A percentile compares a stretch with the other conserved stretches of the same genome.
Conservation (phyloP, 92 coral and sea anemone genomes). For the Pocillopora grandis region DNA sequence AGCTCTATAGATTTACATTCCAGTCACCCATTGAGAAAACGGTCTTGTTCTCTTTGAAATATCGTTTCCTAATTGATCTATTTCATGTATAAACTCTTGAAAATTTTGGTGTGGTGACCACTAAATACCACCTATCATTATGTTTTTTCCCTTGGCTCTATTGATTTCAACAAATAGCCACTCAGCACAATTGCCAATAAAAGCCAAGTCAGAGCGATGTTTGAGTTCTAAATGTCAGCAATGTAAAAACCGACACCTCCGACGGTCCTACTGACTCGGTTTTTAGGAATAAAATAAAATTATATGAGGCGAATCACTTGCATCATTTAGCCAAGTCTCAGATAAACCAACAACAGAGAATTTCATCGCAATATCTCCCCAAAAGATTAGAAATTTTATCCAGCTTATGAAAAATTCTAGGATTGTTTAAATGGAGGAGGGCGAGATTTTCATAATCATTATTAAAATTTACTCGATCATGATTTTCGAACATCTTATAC, state of each 20-base stretch:
- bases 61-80: conserved; percentile 15
- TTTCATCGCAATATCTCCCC: conserved; percentile 13
- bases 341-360: conserved; percentile 46
- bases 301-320: conserved; percentile 28
- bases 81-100: conserved; percentile 3
- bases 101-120: conserved; percentile 26
- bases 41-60: conserved; percentile 37
- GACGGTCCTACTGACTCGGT: conserved; percentile 22
- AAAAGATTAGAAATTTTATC: neutral
- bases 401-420: conserved; percentile 29
- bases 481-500: neutral
- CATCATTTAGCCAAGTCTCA: conserved; percentile 40
- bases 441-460: conserved; percentile 6
- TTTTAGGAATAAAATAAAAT: conserved; percentile 17
- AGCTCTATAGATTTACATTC: conserved; percentile 12
- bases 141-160: conserved; percentile 21
- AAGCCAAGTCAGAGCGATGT: conserved; percentile 21
- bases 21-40: conserved; percentile 29
- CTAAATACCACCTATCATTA: conserved; percentile 4
- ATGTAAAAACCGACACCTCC: neutral
- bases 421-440: conserved; percentile 30
- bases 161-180: conserved; percentile 36
- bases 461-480: neutral
- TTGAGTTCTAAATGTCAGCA: conserved; percentile 4
- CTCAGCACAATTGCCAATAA: neutral